Evolutionary conservation across 2,797 vertebrate genomes (phyloP).

Genomic region (Hyperoplus lanceolatus): DNA sequence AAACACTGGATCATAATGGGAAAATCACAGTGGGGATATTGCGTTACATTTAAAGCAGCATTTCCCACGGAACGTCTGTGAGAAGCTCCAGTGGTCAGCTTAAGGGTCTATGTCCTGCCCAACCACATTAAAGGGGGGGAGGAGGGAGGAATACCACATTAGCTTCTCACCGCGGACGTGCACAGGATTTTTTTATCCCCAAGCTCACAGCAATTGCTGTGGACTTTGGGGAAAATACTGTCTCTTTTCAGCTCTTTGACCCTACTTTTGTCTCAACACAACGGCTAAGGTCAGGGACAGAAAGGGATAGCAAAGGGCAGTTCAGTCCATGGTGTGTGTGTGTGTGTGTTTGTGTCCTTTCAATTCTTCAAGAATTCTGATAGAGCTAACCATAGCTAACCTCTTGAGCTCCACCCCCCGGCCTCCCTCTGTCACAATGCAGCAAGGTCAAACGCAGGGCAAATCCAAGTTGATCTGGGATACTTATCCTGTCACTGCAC

Average conservation of each 20-base stretch:
- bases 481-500: conserved; percentile 50
- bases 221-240: conserved; percentile 38
- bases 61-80: conserved; percentile 46
- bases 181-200: conserved; percentile 41
- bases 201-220: conserved; percentile 38
- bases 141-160: conserved; percentile 62
- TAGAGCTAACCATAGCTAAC: conserved; percentile 62
- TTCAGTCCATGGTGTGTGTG: conserved; percentile 63
- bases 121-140: conserved; percentile 64
- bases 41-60: conserved; percentile 13
- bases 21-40: conserved; percentile 42
- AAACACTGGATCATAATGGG: conserved; percentile 36
- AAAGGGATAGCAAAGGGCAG: conserved; percentile 64
- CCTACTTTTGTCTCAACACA: conserved; percentile 62
- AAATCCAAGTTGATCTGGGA: conserved; percentile 55
- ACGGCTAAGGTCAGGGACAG: conserved; percentile 50
- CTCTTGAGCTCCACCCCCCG: conserved; percentile 59
- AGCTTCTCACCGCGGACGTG: conserved; percentile 49
- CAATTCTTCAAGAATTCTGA: conserved; percentile 56
- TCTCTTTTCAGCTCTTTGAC: conserved; percentile 59
- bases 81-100: conserved; percentile 29
- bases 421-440: conserved; percentile 64
- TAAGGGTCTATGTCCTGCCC: conserved; percentile 15
- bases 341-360: conserved; percentile 38
- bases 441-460: conserved; percentile 64